Evolutionary conservation across 2,888 invertebrate genomes (phyloP), one percentile per base, ranked within the genome.

Genomic region (Spodoptera exigua): DNA sequence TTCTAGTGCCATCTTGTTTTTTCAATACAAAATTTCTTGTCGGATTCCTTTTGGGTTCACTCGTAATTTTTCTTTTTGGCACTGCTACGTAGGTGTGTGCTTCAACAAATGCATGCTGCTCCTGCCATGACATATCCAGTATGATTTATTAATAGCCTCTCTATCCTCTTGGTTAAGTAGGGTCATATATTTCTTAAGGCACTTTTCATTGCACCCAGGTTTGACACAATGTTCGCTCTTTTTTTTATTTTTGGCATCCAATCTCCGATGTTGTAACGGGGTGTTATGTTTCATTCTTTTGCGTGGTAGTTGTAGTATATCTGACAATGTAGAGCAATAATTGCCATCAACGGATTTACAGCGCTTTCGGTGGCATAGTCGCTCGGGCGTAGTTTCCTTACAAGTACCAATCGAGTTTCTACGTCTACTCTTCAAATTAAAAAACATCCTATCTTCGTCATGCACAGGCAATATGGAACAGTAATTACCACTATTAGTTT

Each of bases 131-230:
- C 47, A 55, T 32, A 34, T 35, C 55, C 47, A 55, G 41, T 41
- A 55, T 46, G 51, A 12, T 52, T 59, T 45, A 52, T 59, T 59
- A 41, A 59, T 59, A 34, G 40, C 47, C 16, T 59, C 37, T 36
- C 52, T 39, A 35, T 59, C 46, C 4, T 46, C 46, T 47, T 40
- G 16, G 14, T 37, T 41, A 7, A 52, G 40, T 12, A 51, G 35
- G n/a, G 44, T 18, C 18, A 17, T 36, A 46, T 52, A 51, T 59
- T 59, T 59, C 37, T 45, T 53, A 17, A 48, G 36, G 46, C 59
- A 59, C 32, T 36, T 59, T 43, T 54, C 45, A 36, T 54, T 16
- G 39, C 54, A 54, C 32, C 54, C 54, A 45, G 37, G 45, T 54
- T 54, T 54, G 27, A 54, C 54, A 54, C 39, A 39, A 46, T 46